These are phyloP conservation scores for Otus sunia DNA, from an alignment of 2,113 vertebrate genomes.

Conservation along the genomic window DNA sequence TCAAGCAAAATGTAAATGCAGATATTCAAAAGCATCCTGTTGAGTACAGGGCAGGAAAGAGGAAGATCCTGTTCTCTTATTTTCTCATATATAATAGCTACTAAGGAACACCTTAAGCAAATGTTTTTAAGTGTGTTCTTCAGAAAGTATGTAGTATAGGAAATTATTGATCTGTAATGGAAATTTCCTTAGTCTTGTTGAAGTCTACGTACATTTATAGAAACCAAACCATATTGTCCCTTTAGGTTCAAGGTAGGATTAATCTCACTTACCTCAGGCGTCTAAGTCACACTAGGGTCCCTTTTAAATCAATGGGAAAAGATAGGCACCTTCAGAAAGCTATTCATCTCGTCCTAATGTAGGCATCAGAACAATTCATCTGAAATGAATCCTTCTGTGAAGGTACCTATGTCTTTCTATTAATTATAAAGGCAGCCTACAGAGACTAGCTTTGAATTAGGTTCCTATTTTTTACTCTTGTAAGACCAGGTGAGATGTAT, in stretches of 20 bases:
- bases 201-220: not conserved
- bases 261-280: slow-evolving; percentile 35
- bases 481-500: not conserved
- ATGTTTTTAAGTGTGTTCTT: not conserved
- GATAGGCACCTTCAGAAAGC: not conserved
- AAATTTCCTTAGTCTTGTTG: not conserved
- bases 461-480: not conserved
- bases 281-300: slow-evolving; percentile 37
- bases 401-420: not conserved
- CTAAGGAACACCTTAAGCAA: not conserved
- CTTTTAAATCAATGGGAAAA: slow-evolving; percentile 22
- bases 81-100: not conserved
- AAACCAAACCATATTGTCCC: not conserved
- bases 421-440: slow-evolving; percentile 21
- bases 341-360: not conserved
- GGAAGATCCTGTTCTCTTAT: not conserved
- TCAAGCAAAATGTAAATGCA: slow-evolving; percentile 44
- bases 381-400: slow-evolving; percentile 29
- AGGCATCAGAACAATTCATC: slow-evolving; percentile 15
- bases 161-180: not conserved
- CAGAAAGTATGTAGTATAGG: not conserved
- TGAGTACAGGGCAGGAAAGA: not conserved
- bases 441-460: not conserved
- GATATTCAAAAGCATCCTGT: slow-evolving; percentile 39
- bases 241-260: slow-evolving; percentile 5